Evolutionary conservation across 2,888 invertebrate species (phyloP).

Genomic region (Drosophila tanythrix): DNA sequence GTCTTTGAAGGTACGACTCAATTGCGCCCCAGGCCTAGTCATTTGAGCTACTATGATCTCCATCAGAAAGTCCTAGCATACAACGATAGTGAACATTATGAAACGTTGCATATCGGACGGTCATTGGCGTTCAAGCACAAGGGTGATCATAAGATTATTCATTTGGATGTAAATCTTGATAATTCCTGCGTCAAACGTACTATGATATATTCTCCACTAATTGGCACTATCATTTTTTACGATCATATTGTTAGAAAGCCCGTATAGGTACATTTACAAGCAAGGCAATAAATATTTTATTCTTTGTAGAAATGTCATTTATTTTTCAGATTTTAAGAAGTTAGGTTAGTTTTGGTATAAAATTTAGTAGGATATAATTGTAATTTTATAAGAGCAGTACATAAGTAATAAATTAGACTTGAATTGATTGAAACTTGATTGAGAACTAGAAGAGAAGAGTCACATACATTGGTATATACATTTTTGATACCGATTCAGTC

Average conservation of each 20-base stretch:
- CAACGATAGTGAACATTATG: slow-evolving; percentile 91
- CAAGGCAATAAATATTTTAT: neutral
- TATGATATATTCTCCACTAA: slow-evolving; percentile 87
- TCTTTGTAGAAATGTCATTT: neutral
- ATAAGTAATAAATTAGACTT: too few species aligned
- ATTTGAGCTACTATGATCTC: slow-evolving; percentile 91
- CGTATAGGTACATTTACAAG: neutral
- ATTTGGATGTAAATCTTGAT: slow-evolving; percentile 87
- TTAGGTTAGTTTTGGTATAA: neutral
- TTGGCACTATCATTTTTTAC: slow-evolving; percentile 91
- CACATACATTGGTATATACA: neutral
- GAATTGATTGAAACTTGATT: too few species aligned
- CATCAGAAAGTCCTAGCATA: slow-evolving; percentile 89
- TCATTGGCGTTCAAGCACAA: slow-evolving; percentile 90
- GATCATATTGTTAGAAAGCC: slow-evolving; percentile 86
- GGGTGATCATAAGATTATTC: slow-evolving; percentile 91
- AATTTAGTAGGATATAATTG: too few species aligned
- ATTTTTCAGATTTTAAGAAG: neutral
- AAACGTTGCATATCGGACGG: slow-evolving; percentile 10
- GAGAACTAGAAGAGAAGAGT: neutral
- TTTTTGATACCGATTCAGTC: neutral
- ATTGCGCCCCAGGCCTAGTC: slow-evolving; percentile 88
- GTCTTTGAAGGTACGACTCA: slow-evolving; percentile 89
- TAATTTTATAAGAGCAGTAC: too few species aligned
- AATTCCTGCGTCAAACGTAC: slow-evolving; percentile 89